phyloP scores from a whole-genome alignment of 2,888 invertebrate species.

The Lottia gigantea region DNA sequence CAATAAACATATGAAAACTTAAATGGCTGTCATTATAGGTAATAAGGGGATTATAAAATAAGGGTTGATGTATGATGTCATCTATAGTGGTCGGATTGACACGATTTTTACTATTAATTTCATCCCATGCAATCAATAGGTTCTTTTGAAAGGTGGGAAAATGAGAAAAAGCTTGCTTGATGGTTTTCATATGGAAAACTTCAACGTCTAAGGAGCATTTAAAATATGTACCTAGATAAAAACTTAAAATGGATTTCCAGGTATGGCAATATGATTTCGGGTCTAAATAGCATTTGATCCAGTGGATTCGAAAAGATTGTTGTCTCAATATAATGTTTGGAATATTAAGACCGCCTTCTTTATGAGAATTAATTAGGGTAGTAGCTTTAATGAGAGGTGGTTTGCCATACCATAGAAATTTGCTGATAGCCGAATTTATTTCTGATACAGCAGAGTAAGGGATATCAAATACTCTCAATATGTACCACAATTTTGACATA shows the following conservation, averaged over 20 bases:
- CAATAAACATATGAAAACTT: neutral
- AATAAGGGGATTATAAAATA: neutral
- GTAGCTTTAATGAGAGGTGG: neutral
- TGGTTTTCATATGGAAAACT: neutral
- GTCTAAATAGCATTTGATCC: neutral
- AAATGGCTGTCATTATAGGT: neutral
- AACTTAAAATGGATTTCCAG: neutral
- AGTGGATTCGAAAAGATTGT: neutral
- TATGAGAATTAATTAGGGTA: neutral
- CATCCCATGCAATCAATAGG: neutral
- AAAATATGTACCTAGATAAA: neutral
- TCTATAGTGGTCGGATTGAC: neutral
- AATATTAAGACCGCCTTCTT: neutral
- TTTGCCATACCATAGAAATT: slow-evolving; percentile 1
- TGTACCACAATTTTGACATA: neutral
- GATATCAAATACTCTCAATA: neutral
- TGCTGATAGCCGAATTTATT: neutral
- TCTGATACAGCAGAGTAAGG: neutral
- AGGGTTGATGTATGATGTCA: neutral
- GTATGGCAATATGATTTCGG: neutral
- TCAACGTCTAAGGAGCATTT: neutral
- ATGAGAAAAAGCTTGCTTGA: neutral
- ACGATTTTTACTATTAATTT: neutral
- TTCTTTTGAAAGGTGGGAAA: neutral
- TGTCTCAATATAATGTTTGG: neutral